A percentile compares a stretch with the other conserved stretches of the same genome.
Evolutionary conservation across 2,888 invertebrate genomes (phyloP).

Genomic region (Tuberolachnus salignus): DNA sequence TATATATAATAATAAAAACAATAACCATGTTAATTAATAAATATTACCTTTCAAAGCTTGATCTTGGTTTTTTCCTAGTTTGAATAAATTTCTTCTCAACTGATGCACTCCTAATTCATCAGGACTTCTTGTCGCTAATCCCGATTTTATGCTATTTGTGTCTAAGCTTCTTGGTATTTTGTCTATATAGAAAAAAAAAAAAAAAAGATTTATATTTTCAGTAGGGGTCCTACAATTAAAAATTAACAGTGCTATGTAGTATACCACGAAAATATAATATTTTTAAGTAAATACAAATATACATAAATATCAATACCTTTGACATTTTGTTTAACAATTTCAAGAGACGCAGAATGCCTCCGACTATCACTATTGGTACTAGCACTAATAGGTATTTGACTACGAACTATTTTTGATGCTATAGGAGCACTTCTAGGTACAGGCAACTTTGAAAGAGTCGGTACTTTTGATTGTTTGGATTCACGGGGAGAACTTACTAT

Average conservation of each 20-base stretch:
- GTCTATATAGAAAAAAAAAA: slow-evolving; percentile 6
- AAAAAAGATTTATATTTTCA: too few relatives aligned
- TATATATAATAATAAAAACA: neutral
- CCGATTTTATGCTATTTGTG: slow-evolving; percentile 11
- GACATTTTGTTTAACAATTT: slow-evolving; percentile 42
- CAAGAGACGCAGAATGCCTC: slow-evolving; percentile 49
- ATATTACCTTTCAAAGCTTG: slow-evolving; percentile 47
- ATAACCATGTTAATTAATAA: neutral
- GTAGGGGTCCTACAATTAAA: neutral
- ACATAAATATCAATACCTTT: slow-evolving; percentile 35
- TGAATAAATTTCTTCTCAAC: slow-evolving; percentile 48
- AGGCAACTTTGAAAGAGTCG: slow-evolving; percentile 57
- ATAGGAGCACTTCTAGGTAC: slow-evolving; percentile 56
- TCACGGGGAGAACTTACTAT: slow-evolving; percentile 64
- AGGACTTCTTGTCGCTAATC: slow-evolving; percentile 20
- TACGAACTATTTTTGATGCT: slow-evolving; percentile 56
- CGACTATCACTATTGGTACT: slow-evolving; percentile 37
- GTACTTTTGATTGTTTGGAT: slow-evolving; percentile 61
- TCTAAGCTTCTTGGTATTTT: slow-evolving; percentile 31
- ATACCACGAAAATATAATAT: neutral
- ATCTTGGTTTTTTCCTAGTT: slow-evolving; percentile 51
- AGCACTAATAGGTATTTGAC: slow-evolving; percentile 57
- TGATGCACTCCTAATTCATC: slow-evolving; percentile 50
- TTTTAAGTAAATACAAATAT: too few relatives aligned
- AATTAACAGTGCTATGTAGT: neutral